phyloP scores from a whole-genome alignment of 2,113 vertebrate species.

The Clarias magur region DNA sequence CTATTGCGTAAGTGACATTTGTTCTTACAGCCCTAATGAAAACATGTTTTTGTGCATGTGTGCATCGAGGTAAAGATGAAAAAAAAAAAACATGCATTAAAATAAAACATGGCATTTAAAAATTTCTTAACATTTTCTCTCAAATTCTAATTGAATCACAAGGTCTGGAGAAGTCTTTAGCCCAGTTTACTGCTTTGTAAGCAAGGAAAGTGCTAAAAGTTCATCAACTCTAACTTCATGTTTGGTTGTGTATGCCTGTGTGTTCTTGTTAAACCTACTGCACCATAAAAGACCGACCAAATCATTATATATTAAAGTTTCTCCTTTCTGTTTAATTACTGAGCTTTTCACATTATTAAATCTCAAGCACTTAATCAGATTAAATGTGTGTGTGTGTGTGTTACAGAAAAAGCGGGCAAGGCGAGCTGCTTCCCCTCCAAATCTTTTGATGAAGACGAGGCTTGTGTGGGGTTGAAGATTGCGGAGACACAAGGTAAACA shows the following conservation, averaged over 20 bases:
- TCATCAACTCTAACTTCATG: background rate
- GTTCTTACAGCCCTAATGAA: background rate
- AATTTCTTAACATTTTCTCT: background rate
- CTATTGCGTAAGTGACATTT: background rate
- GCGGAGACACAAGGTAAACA: slow-evolving; percentile 67
- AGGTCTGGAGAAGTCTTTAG: background rate
- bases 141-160: background rate
- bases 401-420: slow-evolving; percentile 68
- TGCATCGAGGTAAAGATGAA: too few species aligned
- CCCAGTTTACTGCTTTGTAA: background rate
- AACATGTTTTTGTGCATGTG: background rate
- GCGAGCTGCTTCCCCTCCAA: slow-evolving; percentile 65
- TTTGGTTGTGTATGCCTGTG: background rate
- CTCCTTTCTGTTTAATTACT: background rate
- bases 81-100: background rate
- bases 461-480: slow-evolving; percentile 73
- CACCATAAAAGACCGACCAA: background rate
- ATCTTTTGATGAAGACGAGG: slow-evolving; percentile 63
- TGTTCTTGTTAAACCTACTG: background rate
- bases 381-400: slow-evolving; percentile 23
- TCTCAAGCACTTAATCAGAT: background rate
- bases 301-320: background rate
- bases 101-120: background rate
- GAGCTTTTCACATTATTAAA: background rate
- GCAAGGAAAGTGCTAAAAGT: background rate